Evolutionary conservation across 2,113 vertebrate species (phyloP), one percentile per base, ranked within the genome.

Genomic region (Burhinus bistriatus): DNA sequence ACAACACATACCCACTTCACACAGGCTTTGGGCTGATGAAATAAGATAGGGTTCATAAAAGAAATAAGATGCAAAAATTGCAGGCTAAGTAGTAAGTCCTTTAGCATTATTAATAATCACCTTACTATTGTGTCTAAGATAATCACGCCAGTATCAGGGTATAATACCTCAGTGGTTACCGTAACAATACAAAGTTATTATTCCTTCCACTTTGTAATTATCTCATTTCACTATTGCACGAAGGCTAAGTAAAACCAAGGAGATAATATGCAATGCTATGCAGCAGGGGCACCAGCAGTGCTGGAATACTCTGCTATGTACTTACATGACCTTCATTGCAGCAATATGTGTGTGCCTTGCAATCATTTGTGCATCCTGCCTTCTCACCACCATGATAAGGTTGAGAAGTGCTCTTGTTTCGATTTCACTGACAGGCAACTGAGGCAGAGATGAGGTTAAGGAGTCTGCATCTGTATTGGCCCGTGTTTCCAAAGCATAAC

Each of bases 141-240:
- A 95, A 97, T 95, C 94, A 91, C 0, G 0, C 58, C 11, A 9
- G 66, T 93, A 90, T 85, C 78, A 15, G 61, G 40, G 78, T 91
- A 94, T 93, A 97, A 95, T 97, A 95, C 94, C 70, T 84, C 73
- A 89, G 96, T 82, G 91, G 94, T 97, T 95, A 96, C 12, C 32
- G 84, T 38, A 95, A 97, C 95, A 96, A 94, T 95, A 83, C 71
- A 1, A 91, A 96, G 73, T 95, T 94, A 95, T 97, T 95, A 97
- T 89, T 96, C 84, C 93, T 95, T 97, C 89, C 87, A 85, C 89
- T 95, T 94, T 27, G 62, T 94, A 97, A 97, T 97, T 96, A 95
- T 88, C 91, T 95, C 87, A 94, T 96, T 96, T 95, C 84, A 93
- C 66, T 80, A 11, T 23, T 86, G 84, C 93, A 96, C 81, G 89